Base-by-base conservation (phyloP, 2,888 invertebrate species). In the Tryphoninae sp. region DNA sequence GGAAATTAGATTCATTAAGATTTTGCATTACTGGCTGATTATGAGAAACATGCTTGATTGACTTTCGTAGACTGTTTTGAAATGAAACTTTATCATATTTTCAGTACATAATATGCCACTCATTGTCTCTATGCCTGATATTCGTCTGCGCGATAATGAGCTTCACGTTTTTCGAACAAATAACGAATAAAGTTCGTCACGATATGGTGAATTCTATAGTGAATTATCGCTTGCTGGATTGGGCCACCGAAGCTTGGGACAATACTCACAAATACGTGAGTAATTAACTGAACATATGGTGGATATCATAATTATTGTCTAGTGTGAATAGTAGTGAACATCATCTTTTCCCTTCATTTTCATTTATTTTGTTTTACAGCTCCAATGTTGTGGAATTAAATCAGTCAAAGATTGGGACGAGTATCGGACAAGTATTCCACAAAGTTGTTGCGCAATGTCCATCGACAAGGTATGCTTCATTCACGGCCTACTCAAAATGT, bases 251-350 rank as follows among this genome's bases (percentile, higher is more conserved):
- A 71, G 85, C 88, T 49, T 89, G 89, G 89, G 89, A 89, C 53
- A 89, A 88, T 67, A 89, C 89, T 53, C 89, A 89, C 4, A 85
- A 79, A 87, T 88, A 88, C 62, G 89, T 89, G 83, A 85, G 77
- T 72, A 61, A 55, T 26, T 19, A 7, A 13, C 33, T 61, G 16
- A 78, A 9, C 7, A 40, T 16, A 9, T 11, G n/a, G 23, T 13
- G 13, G 7, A 19, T 45, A 23, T 0, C 11, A n/a, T 53, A 49
- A 67, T 76, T 49, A 16, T 55, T 26, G 9, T 61, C n/a, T 26
- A 55, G 0, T 19, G 19, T 16, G 6, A 55, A 40, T 11, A n/a
- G 40, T 55, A 22, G 26, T 23, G 9, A 64, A 7, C n/a, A 42
- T 8, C 2, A 51, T 59, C 51, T 4, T 61, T 4, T 40, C 13